These are phyloP conservation scores for Chiloscyllium punctatum DNA, from an alignment of 2,797 vertebrate species.

Conservation along the genomic window DNA sequence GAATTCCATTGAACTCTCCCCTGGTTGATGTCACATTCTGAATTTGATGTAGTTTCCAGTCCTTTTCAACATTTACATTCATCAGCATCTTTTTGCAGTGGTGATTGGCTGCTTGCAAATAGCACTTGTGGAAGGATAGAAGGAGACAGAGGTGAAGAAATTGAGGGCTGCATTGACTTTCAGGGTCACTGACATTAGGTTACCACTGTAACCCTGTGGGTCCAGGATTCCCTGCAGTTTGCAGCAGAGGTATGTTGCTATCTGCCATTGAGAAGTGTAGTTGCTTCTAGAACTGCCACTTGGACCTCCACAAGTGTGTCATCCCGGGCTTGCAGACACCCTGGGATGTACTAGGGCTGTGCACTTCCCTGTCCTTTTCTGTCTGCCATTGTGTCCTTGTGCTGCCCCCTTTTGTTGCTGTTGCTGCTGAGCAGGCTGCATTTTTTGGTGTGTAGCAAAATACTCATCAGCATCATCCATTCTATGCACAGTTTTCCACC, in stretches of 20 bases:
- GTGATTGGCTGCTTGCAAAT: background rate
- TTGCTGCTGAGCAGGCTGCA: background rate
- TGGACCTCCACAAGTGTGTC: background rate
- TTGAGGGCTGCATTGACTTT: background rate
- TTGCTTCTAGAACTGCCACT: background rate
- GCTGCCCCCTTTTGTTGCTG: too few relatives aligned
- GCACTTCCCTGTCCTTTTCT: background rate
- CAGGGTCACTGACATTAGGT: background rate
- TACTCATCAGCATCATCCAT: background rate
- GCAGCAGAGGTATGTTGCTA: background rate
- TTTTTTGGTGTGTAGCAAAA: background rate
- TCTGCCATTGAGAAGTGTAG: background rate
- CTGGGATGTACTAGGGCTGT: background rate
- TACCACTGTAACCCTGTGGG: background rate
- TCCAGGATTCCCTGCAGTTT: background rate
- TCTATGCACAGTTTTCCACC: background rate
- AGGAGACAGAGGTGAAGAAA: too few relatives aligned
- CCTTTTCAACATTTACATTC: background rate
- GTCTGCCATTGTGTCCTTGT: too few relatives aligned
- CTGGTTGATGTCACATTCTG: background rate
- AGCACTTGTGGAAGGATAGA: too few relatives aligned
- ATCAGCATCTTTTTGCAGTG: background rate
- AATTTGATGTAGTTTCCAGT: background rate
- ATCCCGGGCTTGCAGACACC: background rate
- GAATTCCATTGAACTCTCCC: background rate